Percentiles rank a stretch among this genome's conserved stretches.
Conservation (phyloP, 2,113 vertebrate genomes). For the Thymallus thymallus region DNA sequence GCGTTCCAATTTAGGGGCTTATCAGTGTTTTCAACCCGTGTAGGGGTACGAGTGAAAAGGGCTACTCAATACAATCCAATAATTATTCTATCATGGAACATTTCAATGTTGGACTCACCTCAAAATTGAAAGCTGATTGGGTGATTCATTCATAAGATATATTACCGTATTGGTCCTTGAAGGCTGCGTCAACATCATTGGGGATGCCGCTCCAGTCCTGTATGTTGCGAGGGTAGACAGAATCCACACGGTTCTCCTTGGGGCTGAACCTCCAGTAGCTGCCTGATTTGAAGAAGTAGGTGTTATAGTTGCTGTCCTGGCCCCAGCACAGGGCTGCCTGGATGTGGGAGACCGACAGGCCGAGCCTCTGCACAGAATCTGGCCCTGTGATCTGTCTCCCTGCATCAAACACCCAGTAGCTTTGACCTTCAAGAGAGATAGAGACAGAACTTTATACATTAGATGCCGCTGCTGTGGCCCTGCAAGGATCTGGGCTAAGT, state of each 20-base stretch:
- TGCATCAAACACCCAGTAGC: slow-evolving; percentile 86
- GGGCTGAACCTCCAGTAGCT: slow-evolving; percentile 88
- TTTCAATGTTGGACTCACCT: too few relatives aligned
- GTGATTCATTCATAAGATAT: not conserved
- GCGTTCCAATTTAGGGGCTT: too few relatives aligned
- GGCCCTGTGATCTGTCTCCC: slow-evolving; percentile 82
- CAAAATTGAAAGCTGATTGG: not conserved
- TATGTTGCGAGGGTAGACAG: slow-evolving; percentile 73
- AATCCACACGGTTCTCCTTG: slow-evolving; percentile 72
- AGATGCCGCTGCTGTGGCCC: not conserved
- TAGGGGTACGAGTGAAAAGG: too few relatives aligned
- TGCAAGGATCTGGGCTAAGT: too few relatives aligned
- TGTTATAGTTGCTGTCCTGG: slow-evolving; percentile 78
- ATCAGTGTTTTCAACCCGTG: too few relatives aligned
- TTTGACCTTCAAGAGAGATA: slow-evolving; percentile 66
- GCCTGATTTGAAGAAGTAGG: slow-evolving; percentile 82
- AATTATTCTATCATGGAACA: not conserved
- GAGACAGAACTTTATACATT: too few relatives aligned
- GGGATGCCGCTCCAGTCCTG: slow-evolving; percentile 86
- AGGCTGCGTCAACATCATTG: slow-evolving; percentile 78
- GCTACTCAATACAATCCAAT: not conserved
- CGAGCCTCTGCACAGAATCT: slow-evolving; percentile 72
- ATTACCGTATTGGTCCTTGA: slow-evolving; percentile 84
- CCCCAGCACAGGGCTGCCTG: slow-evolving; percentile 87
- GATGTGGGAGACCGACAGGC: slow-evolving; percentile 72